Percentiles rank a stretch among this genome's conserved stretches.
Conservation (phyloP, 2,113 vertebrate species). For the Pongo abelii region DNA sequence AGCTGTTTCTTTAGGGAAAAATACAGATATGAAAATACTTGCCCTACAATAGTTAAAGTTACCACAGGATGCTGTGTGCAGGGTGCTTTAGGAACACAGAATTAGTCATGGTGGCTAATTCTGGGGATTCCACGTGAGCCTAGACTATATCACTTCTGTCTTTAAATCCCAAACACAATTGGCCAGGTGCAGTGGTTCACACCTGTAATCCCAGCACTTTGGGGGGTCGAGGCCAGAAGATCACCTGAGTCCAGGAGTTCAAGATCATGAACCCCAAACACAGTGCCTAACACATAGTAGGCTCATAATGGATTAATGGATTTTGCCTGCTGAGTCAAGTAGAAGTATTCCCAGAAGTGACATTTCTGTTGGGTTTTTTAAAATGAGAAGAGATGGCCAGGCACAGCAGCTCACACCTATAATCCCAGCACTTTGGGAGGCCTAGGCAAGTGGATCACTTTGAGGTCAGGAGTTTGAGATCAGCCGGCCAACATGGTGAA, state of each 20-base stretch:
- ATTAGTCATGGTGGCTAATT: not conserved
- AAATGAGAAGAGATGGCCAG: too few relatives aligned
- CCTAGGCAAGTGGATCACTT: too few relatives aligned
- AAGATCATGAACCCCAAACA: not conserved
- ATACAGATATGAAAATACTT: not conserved
- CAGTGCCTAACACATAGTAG: not conserved
- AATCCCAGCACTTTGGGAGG: too few relatives aligned
- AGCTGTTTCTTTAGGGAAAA: not conserved
- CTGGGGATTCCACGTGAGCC: not conserved
- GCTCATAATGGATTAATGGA: not conserved
- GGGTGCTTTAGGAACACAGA: not conserved
- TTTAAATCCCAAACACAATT: not conserved
- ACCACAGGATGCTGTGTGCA: not conserved
- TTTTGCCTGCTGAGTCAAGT: not conserved
- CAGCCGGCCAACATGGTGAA: too few relatives aligned
- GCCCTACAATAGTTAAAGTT: not conserved
- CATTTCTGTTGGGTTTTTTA: constrained; percentile 27
- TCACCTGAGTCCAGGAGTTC: too few relatives aligned
- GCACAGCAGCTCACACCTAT: too few relatives aligned
- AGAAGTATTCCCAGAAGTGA: not conserved
- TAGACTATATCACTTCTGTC: rapidly evolving
- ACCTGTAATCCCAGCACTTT: too few relatives aligned
- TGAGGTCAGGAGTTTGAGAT: too few relatives aligned
- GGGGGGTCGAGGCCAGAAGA: too few relatives aligned
- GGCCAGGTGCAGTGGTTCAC: too few relatives aligned